Base-by-base conservation (phyloP, 2,797 vertebrate genomes). In the Parambassis ranga region DNA sequence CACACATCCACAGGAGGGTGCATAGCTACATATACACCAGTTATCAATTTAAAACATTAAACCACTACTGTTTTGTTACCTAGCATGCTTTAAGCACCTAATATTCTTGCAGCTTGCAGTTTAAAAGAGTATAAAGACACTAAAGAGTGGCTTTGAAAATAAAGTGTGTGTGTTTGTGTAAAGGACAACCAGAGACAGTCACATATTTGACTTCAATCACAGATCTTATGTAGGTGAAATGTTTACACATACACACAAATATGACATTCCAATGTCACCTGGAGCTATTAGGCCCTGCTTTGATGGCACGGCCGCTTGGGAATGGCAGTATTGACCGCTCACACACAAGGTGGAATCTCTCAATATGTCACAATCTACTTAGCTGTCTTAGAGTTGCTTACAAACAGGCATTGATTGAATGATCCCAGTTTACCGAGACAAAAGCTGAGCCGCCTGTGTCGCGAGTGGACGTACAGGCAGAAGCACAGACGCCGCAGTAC, bases 321-420 rank as follows among this genome's bases (percentile, higher is more conserved):
- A 79, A 73, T 16, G 62, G 47, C 60, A 26, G 57, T 82, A 85
- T 81, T 72, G 83, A 84, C 77, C 50, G 70, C 63, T 62, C 10
- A 1, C 69, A 41, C 35, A 42, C 71, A 73, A 76, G 75, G 79
- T 81, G 78, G 80, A 76, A 79, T 86, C 71, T 79, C 83, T 87
- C 80, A 78, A 84, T 86, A 64, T 82, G 75, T 84, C 81, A 76
- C 84, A 82, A 69, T 85, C 60, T 70, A 59, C 73, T 82, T 75
- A 79, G 71, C 82, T 77, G 78, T 81, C 75, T 66, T 6, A 36
- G 53, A 71, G 56, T 24, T 53, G 76, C 70, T 75, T 61, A 70
- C 72, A 86, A 81, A 84, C 48, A 71, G 73, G 70, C 72, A 79
- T 78, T 79, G 80, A 85, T 77, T 71, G 82, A 81, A 81, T 77